Evolutionary conservation across 2,888 invertebrate genomes (phyloP), one percentile per base, ranked within the genome.

Genomic region (Agrotis ipsilon): DNA sequence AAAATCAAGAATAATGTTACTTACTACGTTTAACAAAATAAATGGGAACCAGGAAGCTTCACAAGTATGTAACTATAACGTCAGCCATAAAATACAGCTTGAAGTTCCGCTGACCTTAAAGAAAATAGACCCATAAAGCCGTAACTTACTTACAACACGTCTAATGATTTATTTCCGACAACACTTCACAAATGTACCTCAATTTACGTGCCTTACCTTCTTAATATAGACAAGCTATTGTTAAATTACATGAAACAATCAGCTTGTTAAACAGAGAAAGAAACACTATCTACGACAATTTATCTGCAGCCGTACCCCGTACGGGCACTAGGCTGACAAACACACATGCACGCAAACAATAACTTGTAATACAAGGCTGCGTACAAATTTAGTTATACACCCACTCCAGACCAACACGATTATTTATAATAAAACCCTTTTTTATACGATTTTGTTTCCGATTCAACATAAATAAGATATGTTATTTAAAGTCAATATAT

Each of bases 381-480:
- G 91, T 94, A 95, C 95, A 95, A 95, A 95, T 95, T 95, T 93
- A 94, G 94, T 94, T 93, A 93, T 95, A 94, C 95, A 89, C 95
- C 95, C 94, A 94, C 95, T 92, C 89, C 69, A 78, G 82, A 73
- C 82, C 84, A 84, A 83, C 88, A 88, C 92, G 92, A 94, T 95
- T 94, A 94, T 94, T 95, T 94, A 94, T 94, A 94, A 93, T 94
- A 88, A 94, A 94, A 92, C 90, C 87, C 87, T 88, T 93, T 96
- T 96, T 96, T 95, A 92, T 95, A 92, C 94, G 84, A 92, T 95
- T 96, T 96, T 95, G 93, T 95, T 95, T 94, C 93, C 92, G 94
- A 96, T 96, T 94, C 96, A 94, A 96, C 96, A 96, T 96, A 96
- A 96, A 96, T 96, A 96, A 96, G 96, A 96, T 96, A 96, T 96